These are phyloP conservation scores for Tamias sibiricus DNA, from an alignment of 2,113 vertebrate genomes.

Conservation along the genomic window DNA sequence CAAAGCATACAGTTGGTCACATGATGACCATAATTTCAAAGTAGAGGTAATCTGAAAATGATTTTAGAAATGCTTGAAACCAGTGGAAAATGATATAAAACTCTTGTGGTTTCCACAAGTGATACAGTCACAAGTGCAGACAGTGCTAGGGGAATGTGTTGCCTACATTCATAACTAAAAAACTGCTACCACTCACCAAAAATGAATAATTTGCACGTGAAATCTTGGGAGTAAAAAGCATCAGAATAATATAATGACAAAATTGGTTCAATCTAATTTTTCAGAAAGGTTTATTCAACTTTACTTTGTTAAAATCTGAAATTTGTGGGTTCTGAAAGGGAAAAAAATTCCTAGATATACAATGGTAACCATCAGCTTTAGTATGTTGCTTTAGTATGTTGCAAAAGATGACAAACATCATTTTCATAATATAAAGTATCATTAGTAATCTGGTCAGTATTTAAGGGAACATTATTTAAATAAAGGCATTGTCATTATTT, in stretches of 20 bases:
- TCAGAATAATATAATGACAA: background rate
- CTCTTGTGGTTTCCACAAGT: background rate
- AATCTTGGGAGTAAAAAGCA: background rate
- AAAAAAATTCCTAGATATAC: background rate
- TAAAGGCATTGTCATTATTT: background rate
- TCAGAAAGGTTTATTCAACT: background rate
- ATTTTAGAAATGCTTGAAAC: background rate
- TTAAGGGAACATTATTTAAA: background rate
- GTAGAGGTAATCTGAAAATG: background rate
- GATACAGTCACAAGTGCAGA: background rate
- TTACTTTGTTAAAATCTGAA: constrained; percentile 5
- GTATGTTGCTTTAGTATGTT: background rate
- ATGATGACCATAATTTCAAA: background rate
- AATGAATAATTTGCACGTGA: background rate
- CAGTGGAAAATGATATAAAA: background rate
- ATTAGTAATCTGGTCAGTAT: background rate
- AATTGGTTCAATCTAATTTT: background rate
- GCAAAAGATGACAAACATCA: background rate
- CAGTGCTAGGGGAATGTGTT: background rate
- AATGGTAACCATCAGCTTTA: background rate
- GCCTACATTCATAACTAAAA: background rate
- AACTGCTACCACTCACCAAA: background rate
- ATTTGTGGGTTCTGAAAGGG: background rate
- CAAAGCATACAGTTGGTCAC: background rate
- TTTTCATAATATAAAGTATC: constrained; percentile 13